Percentiles rank a stretch among this genome's conserved stretches.
phyloP scores from a whole-genome alignment of 2,797 vertebrate species.

The Nannoperca australis region DNA sequence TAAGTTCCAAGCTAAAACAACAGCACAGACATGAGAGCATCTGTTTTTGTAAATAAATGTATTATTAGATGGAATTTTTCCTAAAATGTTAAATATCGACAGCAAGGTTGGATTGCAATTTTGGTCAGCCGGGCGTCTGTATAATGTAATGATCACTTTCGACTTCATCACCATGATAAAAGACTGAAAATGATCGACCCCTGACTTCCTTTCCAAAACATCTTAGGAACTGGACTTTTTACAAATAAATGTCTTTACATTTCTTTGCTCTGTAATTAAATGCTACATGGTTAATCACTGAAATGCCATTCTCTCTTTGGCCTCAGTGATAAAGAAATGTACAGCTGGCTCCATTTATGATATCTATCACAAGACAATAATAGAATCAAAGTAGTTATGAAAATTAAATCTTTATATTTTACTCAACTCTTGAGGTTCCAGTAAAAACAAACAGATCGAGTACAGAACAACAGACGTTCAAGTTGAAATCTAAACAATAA shows the following conservation, averaged over 20 bases:
- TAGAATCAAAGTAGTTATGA: constrained; percentile 18
- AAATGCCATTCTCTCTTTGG: not conserved
- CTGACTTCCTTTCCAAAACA: not conserved
- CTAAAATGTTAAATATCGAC: not conserved
- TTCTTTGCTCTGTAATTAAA: not conserved
- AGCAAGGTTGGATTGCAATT: too few species aligned
- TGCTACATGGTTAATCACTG: not conserved
- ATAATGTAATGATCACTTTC: not conserved
- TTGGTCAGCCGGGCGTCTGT: not conserved
- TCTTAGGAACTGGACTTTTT: not conserved
- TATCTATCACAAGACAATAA: constrained; percentile 4
- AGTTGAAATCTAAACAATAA: constrained; percentile 45
- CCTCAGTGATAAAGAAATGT: not conserved
- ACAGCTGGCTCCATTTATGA: not conserved
- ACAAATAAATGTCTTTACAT: not conserved
- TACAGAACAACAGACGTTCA: constrained; percentile 22
- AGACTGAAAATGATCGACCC: not conserved
- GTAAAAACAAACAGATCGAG: constrained; percentile 37
- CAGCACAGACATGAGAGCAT: constrained; percentile 30
- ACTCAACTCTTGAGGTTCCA: constrained; percentile 27
- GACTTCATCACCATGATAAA: not conserved
- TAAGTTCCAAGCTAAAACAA: constrained; percentile 48
- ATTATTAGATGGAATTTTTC: not conserved
- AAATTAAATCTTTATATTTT: constrained; percentile 55
- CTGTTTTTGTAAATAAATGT: constrained; percentile 13